phyloP scores from a whole-genome alignment of 2,113 vertebrate genomes.

The human region GRCh38 chr2:239658001-239658500 shows the following conservation, averaged over 20 bases:
- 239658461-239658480: background rate
- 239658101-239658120: accelerated
- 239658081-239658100: too few species aligned
- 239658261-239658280: accelerated
- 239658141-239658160: accelerated
- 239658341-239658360: background rate
- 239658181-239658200: background rate
- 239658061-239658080: background rate
- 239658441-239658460: background rate
- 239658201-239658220: background rate
- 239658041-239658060: background rate
- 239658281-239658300: background rate
- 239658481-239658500: background rate
- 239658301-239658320: too few species aligned
- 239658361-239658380: background rate
- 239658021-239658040: background rate
- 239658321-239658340: background rate
- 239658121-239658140: background rate
- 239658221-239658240: accelerated
- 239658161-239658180: accelerated
- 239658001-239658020: background rate
- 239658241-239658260: background rate
- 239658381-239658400: background rate
- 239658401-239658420: background rate
- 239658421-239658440: background rate